Conservation (phyloP, 2,797 vertebrate species). For the Acipenser transmontanus region DNA sequence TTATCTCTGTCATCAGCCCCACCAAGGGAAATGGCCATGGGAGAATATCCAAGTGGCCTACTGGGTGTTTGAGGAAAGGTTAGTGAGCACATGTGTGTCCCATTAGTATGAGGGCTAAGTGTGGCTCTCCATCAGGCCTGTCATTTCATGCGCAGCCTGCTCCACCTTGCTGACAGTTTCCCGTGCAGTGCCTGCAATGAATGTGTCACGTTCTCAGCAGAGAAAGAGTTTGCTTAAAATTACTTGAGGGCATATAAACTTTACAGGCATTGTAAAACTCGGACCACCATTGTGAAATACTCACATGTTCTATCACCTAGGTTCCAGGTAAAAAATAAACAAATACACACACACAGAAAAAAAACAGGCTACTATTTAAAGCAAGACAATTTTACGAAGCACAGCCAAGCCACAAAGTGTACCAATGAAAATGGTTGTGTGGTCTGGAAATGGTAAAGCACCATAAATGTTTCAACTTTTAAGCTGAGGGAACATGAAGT, state of each 20-base stretch:
- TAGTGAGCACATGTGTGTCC: slow-evolving; percentile 18
- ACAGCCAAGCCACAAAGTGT: no score
- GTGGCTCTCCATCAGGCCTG: slow-evolving; percentile 39
- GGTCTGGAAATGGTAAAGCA: no score
- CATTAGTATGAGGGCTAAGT: slow-evolving; percentile 26
- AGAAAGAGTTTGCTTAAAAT: slow-evolving; percentile 50
- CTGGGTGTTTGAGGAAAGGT: slow-evolving; percentile 10
- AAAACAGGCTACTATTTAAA: no score
- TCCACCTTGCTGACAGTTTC: slow-evolving; percentile 32
- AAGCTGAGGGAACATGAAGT: no score
- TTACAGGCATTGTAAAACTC: slow-evolving; percentile 40
- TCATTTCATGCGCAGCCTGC: slow-evolving; percentile 25
- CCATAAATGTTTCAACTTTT: no score
- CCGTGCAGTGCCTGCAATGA: slow-evolving; percentile 20
- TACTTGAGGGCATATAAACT: slow-evolving; percentile 43
- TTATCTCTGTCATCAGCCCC: slow-evolving; percentile 20
- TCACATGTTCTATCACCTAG: neutral
- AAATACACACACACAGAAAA: no score
- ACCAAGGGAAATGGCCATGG: slow-evolving; percentile 5
- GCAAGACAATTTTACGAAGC: no score
- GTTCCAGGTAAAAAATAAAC: neutral
- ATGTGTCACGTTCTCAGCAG: slow-evolving; percentile 33
- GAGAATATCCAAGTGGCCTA: slow-evolving; percentile 14
- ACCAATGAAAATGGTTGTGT: no score
- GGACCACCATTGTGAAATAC: slow-evolving; percentile 29